Evolutionary conservation across 1,140 invertebrate genomes (phyloP), one percentile per base, ranked within the genome.

Genomic region (Hylaeus anthracinus): DNA sequence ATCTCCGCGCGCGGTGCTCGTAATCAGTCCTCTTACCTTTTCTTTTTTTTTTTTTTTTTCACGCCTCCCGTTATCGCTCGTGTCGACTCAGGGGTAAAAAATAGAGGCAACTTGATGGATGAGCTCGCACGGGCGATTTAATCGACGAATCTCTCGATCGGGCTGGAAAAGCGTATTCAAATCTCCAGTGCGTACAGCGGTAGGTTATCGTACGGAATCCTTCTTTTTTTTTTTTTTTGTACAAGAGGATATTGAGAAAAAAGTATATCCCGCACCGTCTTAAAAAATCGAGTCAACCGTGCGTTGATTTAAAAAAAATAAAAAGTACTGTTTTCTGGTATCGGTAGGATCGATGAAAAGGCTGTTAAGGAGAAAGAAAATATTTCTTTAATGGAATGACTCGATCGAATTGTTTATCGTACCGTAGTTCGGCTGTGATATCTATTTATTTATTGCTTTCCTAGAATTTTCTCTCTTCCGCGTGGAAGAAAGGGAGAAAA

Each of bases 31-130:
- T n/a, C 56, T 65, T 41, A n/a, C 48, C 51, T 26, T 15, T 75
- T 72, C 51, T 61, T 15, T 14, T 10, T 37, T 43, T 26, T 15
- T 75, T 72, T 61, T 61, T 15, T 14, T 10, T 37, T 43, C 55
- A 9, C 26, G 4, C 10, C 5, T 67, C 63, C 45, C 15, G 39
- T 56, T 41, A n/a, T 56, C 48, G 56, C 51, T n/a, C 10, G 43
- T 45, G 63, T 45, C 51, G 39, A n/a, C 58, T 48, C 41, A 41
- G 8, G 5, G 55, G 55, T 51, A 51, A 72, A 82, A 86, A 64
- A 55, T 26, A n/a, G 3, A 26, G 69, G 26, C 45, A 61, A 63
- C 41, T 73, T 86, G 84, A 86, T 80, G 75, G 85, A 86, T 86
- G 85, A 86, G 48, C 51, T 67, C 0, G 26, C 56, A 48, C 5